Percentiles rank a stretch among this genome's conserved stretches.
Conservation (phyloP, 2,113 vertebrate species). For the Aptenodytes forsteri region DNA sequence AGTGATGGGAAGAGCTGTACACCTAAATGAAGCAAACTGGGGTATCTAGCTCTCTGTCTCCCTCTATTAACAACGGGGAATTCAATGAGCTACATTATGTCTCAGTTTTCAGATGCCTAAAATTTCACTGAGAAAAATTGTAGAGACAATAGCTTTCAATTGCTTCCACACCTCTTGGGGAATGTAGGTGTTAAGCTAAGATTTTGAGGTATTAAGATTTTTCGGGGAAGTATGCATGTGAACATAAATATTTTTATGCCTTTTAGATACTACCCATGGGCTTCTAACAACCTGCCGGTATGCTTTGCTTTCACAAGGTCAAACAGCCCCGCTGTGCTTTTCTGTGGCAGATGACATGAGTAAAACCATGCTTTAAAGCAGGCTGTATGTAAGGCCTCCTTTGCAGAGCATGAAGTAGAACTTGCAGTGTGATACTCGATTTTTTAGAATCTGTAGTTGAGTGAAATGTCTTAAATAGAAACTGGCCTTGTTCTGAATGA, state of each 20-base stretch:
- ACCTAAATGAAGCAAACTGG: neutral
- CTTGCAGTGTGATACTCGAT: neutral
- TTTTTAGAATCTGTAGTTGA: neutral
- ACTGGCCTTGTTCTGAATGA: neutral
- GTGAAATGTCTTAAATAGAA: conserved; percentile 9
- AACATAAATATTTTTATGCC: neutral
- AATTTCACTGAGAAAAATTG: neutral
- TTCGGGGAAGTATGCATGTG: neutral
- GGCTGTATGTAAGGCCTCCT: neutral
- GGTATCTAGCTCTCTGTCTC: neutral
- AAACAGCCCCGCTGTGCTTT: neutral
- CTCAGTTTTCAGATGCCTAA: neutral
- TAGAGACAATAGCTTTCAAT: neutral
- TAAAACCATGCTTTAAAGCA: neutral
- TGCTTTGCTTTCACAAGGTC: neutral
- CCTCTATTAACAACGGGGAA: neutral
- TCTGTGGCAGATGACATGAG: neutral
- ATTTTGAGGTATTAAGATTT: neutral
- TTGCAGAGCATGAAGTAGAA: neutral
- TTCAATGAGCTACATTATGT: neutral
- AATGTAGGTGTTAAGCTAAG: neutral
- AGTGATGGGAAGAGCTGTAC: neutral
- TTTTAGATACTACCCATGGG: neutral
- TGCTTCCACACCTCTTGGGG: neutral
- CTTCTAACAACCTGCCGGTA: neutral